Evolutionary conservation across 2,113 vertebrate species (phyloP).

Genomic region (Lasiurus cinereus): DNA sequence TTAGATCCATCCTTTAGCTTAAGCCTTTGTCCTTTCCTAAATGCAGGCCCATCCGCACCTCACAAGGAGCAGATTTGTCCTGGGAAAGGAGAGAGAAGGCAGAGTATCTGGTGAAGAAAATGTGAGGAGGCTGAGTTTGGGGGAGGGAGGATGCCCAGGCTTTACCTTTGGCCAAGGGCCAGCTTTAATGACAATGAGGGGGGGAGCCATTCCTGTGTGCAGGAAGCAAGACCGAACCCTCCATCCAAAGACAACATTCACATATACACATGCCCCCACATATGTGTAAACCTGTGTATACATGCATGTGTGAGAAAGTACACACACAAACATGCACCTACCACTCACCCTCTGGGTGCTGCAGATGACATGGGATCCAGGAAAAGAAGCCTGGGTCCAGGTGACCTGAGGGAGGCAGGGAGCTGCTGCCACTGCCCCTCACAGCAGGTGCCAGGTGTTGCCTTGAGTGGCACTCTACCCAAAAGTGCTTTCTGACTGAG

Average conservation of each 20-base stretch:
- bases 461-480: rapidly evolving
- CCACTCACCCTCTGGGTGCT: not conserved
- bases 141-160: not conserved
- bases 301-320: not conserved
- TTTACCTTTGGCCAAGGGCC: too few species aligned
- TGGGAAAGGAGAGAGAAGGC: not conserved
- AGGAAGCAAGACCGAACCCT: not conserved
- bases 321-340: not conserved
- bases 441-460: not conserved
- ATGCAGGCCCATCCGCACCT: not conserved
- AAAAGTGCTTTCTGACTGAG: not conserved
- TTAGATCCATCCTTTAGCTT: constrained; percentile 52
- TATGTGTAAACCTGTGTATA: rapidly evolving
- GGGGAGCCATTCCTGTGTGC: not conserved
- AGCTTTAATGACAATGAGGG: not conserved
- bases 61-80: not conserved
- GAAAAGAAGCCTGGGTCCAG: not conserved
- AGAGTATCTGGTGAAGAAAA: not conserved
- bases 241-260: not conserved
- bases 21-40: not conserved
- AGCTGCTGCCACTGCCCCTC: not conserved
- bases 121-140: not conserved
- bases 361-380: not conserved
- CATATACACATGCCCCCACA: rapidly evolving
- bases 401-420: not conserved